Conservation (phyloP, 1,140 invertebrate species). For the Pentalonia nigronervosa region DNA sequence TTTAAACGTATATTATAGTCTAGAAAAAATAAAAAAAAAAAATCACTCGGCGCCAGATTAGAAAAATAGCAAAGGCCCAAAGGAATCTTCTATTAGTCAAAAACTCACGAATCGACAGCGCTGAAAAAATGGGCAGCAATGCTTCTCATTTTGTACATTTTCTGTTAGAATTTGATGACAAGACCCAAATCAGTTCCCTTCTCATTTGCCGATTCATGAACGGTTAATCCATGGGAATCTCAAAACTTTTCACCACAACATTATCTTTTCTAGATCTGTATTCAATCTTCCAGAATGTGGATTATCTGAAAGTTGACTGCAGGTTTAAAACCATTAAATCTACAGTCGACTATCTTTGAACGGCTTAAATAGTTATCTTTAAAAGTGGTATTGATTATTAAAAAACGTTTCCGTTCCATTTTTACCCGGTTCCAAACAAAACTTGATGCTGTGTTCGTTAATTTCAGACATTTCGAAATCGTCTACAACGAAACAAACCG, state of each 20-base stretch:
- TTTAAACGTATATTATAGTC: too few species aligned
- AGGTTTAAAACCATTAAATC: neutral
- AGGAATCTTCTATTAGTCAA: too few species aligned
- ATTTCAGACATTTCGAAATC: neutral
- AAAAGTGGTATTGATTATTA: neutral
- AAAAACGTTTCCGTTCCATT: neutral
- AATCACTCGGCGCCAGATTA: too few species aligned
- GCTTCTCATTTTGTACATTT: neutral
- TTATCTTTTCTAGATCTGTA: neutral
- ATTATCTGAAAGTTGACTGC: neutral
- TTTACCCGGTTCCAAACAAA: neutral
- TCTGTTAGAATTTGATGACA: neutral
- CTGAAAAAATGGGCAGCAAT: neutral
- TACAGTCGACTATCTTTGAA: neutral
- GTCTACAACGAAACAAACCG: neutral
- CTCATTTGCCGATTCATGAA: neutral
- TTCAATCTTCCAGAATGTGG: neutral
- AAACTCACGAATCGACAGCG: too few species aligned
- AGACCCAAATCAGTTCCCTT: neutral
- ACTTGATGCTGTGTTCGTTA: neutral
- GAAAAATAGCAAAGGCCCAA: too few species aligned
- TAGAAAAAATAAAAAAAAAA: too few species aligned
- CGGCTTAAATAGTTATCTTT: neutral
- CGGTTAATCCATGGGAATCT: neutral
- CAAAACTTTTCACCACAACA: neutral